Evolutionary conservation across 2,888 invertebrate genomes (phyloP).

Genomic region (Mylabris sibirica): DNA sequence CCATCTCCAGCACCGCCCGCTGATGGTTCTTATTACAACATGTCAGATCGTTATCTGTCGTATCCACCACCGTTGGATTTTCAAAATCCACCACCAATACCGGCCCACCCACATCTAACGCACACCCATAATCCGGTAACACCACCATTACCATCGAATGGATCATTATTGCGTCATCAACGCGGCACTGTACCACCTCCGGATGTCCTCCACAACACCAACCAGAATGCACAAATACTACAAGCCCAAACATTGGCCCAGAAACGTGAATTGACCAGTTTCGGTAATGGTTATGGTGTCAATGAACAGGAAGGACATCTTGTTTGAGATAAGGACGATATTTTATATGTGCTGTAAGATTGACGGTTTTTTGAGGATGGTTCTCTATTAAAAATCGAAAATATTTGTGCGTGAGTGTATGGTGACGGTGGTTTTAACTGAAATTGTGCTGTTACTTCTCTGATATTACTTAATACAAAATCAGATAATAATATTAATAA

Average conservation of each 20-base stretch:
- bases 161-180: slow-evolving; percentile 57
- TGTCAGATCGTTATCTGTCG: slow-evolving; percentile 81
- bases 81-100: slow-evolving; percentile 60
- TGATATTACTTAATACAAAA: slow-evolving; percentile 28
- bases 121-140: slow-evolving; percentile 60
- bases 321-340: slow-evolving; percentile 60
- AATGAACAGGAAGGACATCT: slow-evolving; percentile 62
- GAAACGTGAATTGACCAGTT: slow-evolving; percentile 60
- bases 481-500: slow-evolving; percentile 22
- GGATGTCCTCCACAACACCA: slow-evolving; percentile 61
- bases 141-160: slow-evolving; percentile 57
- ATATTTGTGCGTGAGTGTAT: slow-evolving; percentile 2
- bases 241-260: slow-evolving; percentile 60
- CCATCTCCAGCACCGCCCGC: slow-evolving; percentile 78
- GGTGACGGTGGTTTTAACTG: neutral
- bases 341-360: slow-evolving; percentile 54
- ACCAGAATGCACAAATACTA: slow-evolving; percentile 59
- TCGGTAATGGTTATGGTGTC: slow-evolving; percentile 61
- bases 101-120: slow-evolving; percentile 63
- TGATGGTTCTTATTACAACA: slow-evolving; percentile 82
- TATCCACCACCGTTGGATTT: slow-evolving; percentile 79
- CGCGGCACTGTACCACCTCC: slow-evolving; percentile 57
- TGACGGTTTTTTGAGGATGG: neutral
- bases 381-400: neutral
- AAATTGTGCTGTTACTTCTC: slow-evolving; percentile 26